Evolutionary conservation across 2,888 invertebrate genomes (phyloP).

Genomic region (Neoitamus cyanurus): DNA sequence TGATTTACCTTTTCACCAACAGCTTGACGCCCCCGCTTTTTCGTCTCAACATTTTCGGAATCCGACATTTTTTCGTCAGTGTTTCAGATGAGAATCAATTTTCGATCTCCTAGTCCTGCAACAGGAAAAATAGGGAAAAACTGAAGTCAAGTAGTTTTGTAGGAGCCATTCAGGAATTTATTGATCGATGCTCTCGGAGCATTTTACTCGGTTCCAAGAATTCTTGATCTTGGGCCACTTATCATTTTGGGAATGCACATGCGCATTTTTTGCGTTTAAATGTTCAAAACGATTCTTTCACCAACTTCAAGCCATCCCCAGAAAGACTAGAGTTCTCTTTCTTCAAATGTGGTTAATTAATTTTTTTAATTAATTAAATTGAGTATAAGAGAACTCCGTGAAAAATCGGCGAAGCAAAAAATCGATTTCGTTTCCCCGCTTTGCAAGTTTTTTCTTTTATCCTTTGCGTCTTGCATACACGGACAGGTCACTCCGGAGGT

Average conservation of each 20-base stretch:
- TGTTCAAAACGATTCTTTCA: neutral
- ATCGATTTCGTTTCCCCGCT: slow-evolving; percentile 9
- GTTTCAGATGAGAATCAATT: neutral
- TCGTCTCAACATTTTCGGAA: slow-evolving; percentile 56
- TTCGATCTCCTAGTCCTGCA: neutral
- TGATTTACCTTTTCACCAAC: slow-evolving; percentile 52
- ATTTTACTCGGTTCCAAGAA: neutral
- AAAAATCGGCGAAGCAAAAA: neutral
- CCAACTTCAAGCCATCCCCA: neutral
- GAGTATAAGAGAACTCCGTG: neutral
- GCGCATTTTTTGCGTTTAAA: neutral
- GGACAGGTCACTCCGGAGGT: neutral
- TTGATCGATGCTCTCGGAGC: neutral
- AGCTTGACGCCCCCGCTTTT: slow-evolving; percentile 54
- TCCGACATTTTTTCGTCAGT: slow-evolving; percentile 54
- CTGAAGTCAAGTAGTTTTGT: neutral
- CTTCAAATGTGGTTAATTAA: neutral
- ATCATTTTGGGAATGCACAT: neutral
- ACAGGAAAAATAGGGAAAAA: neutral
- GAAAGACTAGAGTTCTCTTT: neutral
- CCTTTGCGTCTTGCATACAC: neutral
- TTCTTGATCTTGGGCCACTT: neutral
- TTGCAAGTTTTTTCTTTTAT: neutral
- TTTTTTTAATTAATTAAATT: neutral
- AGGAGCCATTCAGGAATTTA: neutral